A percentile compares a stretch with the other conserved stretches of the same genome.
Evolutionary conservation across 1,140 invertebrate species (phyloP).

Genomic region (Stegodyphus mimosarum): DNA sequence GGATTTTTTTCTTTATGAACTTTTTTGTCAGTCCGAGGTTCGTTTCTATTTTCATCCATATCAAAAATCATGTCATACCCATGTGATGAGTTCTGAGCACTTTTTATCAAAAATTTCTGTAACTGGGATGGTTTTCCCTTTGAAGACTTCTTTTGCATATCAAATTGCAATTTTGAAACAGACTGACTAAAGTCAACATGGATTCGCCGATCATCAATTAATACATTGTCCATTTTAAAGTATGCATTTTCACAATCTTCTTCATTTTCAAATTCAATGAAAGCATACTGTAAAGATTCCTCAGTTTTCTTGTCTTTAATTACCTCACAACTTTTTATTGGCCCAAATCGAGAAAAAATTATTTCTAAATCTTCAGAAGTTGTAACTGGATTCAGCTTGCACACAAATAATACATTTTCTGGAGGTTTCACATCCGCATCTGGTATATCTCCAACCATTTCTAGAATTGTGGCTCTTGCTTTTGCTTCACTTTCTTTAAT

Average conservation of each 20-base stretch:
- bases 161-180: conserved; percentile 78
- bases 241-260: conserved; percentile 97
- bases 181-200: conserved; percentile 99
- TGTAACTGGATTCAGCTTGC: conserved; percentile 99
- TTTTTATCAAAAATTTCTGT: no score
- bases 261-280: conserved; percentile 96
- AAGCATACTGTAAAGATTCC: conserved; percentile 98
- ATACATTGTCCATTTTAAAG: conserved; percentile 99
- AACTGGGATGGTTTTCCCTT: no score
- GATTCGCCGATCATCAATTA: conserved; percentile 98
- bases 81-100: no score
- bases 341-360: conserved; percentile 97
- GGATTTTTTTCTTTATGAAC: no score
- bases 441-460: conserved; percentile 98
- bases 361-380: conserved; percentile 97
- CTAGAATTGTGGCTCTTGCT: conserved; percentile 95
- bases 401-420: conserved; percentile 99
- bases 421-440: conserved; percentile 97
- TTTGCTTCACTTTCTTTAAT: conserved; percentile 92
- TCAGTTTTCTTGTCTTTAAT: conserved; percentile 93
- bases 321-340: conserved; percentile 95
- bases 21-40: no score
- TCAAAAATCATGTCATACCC: no score
- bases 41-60: no score
- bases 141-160: no score